These are phyloP conservation scores for Eucidaris tribuloides DNA, from an alignment of 35 echinoderm and acorn worm species.

Conservation along the genomic window DNA sequence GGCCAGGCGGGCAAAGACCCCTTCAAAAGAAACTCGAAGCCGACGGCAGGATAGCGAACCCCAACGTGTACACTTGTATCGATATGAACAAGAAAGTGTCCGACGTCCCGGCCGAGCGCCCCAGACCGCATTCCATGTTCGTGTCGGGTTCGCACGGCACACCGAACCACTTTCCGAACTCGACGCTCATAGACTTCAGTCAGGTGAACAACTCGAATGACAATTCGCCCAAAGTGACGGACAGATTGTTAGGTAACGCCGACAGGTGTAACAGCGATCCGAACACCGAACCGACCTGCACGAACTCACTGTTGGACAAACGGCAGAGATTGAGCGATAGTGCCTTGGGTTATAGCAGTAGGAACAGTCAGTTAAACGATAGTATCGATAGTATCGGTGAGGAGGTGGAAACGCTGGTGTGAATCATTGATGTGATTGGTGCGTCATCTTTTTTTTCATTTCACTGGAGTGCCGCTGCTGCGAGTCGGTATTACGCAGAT, in stretches of 20 bases:
- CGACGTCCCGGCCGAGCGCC: background rate
- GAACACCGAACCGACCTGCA: background rate
- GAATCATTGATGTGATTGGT: too few species aligned
- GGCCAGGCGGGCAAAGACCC: background rate
- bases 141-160: background rate
- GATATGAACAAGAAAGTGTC: background rate
- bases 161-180: conserved; percentile 19
- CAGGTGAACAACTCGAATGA: conserved; percentile 32
- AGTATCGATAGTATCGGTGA: background rate
- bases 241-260: background rate
- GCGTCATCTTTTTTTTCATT: too few species aligned
- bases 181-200: conserved; percentile 16
- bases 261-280: background rate
- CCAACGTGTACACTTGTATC: background rate
- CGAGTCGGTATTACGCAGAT: too few species aligned
- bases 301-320: conserved; percentile 13
- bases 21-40: background rate
- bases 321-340: conserved; percentile 11
- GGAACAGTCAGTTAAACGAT: conserved; percentile 6
- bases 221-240: conserved; percentile 19
- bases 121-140: conserved; percentile 11
- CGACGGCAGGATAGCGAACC: background rate
- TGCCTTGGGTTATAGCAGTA: conserved; percentile 5
- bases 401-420: conserved; percentile 9
- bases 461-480: too few species aligned